Percentiles rank a stretch among this genome's conserved stretches.
These are phyloP conservation scores for Epistrophe grossulariae DNA, from an alignment of 2,888 invertebrate species.

Conservation along the genomic window DNA sequence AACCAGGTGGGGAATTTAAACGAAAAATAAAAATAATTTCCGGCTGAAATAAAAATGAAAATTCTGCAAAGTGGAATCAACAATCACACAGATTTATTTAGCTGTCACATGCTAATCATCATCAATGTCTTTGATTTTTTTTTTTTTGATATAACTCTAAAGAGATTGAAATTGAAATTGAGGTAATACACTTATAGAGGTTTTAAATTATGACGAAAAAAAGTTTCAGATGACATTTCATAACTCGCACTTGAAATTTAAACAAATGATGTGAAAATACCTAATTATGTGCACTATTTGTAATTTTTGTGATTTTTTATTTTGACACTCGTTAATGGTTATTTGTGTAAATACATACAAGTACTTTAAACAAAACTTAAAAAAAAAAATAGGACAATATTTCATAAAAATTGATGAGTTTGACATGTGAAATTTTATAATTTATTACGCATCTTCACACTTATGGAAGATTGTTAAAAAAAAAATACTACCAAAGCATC, in stretches of 20 bases:
- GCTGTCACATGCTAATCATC: conserved; percentile 45
- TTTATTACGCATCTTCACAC: not conserved
- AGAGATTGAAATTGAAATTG: not conserved
- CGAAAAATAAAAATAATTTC: not conserved
- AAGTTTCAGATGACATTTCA: not conserved
- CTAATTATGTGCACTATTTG: not conserved
- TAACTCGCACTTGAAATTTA: not conserved
- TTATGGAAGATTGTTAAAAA: not conserved
- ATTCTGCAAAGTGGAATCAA: conserved; percentile 22
- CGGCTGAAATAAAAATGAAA: not conserved
- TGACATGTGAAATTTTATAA: not conserved
- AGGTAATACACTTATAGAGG: not conserved
- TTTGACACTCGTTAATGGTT: not conserved
- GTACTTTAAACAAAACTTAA: not conserved
- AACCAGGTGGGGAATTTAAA: not conserved
- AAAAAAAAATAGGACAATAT: not conserved
- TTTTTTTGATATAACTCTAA: not conserved
- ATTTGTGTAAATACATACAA: not conserved
- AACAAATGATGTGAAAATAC: not conserved
- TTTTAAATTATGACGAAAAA: not conserved
- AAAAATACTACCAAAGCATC: no score
- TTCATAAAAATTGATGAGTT: not conserved
- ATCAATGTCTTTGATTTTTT: not conserved
- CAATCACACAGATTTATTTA: conserved; percentile 18
- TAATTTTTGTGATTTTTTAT: not conserved